Percentiles rank a stretch among this genome's conserved stretches.
Conservation (phyloP, 2,113 vertebrate species). For the Semicossyphus pulcher region DNA sequence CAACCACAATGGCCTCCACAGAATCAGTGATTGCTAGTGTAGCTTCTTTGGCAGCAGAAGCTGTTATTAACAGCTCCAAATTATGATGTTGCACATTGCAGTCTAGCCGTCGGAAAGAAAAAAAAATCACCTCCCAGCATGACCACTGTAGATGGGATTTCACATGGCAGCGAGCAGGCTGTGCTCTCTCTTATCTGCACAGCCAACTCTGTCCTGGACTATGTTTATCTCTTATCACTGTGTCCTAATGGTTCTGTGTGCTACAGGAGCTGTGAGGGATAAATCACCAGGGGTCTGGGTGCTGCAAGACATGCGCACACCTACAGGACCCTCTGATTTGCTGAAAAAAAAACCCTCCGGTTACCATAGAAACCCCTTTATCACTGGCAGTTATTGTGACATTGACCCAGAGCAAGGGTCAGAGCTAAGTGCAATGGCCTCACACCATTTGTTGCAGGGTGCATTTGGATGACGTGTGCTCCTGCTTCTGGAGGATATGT, state of each 20-base stretch:
- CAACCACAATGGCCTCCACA: conserved; percentile 18
- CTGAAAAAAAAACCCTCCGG: conserved; percentile 17
- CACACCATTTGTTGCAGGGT: conserved; percentile 54
- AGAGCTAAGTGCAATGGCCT: conserved; percentile 64
- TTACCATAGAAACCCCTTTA: conserved; percentile 69
- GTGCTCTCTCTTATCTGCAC: conserved; percentile 18
- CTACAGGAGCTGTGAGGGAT: conserved; percentile 48
- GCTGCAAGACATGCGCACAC: conserved; percentile 51
- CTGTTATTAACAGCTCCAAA: conserved; percentile 47
- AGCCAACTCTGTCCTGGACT: conserved; percentile 26
- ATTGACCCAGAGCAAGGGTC: conserved; percentile 72
- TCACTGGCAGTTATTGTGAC: conserved; percentile 71
- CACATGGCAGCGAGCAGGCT: conserved; percentile 9
- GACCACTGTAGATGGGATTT: conserved; percentile 3
- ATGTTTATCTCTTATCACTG: conserved; percentile 57
- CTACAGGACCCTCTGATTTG: conserved; percentile 54
- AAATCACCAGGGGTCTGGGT: conserved; percentile 60
- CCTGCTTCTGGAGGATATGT: conserved; percentile 45
- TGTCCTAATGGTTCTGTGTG: conserved; percentile 61
- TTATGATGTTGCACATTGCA: conserved; percentile 20
- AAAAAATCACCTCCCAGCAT: conserved; percentile 13
- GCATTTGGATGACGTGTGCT: conserved; percentile 43
- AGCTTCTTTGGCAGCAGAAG: conserved; percentile 31
- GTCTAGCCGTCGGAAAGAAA: conserved; percentile 1
- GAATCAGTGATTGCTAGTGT: conserved; percentile 30